These are phyloP conservation scores for Eurois occulta DNA, from an alignment of 2,888 invertebrate genomes.

Conservation along the genomic window DNA sequence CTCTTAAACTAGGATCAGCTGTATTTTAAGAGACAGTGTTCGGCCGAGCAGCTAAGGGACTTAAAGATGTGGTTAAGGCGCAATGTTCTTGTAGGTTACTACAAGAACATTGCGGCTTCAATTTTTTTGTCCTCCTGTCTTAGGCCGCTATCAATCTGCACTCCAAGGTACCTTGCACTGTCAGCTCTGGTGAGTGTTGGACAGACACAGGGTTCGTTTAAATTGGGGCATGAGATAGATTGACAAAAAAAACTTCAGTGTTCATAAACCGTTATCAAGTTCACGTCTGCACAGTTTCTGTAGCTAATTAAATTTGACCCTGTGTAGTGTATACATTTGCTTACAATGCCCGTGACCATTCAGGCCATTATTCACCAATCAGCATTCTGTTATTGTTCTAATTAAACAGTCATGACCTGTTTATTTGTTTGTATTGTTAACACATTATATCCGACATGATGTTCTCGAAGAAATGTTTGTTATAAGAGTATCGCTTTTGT, in stretches of 20 bases:
- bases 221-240: no score
- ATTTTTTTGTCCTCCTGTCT: no score
- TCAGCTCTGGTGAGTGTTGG: no score
- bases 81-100: no score
- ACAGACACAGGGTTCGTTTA: no score
- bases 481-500: constrained; percentile 38
- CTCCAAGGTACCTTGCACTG: no score
- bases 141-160: no score
- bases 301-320: background rate
- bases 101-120: no score
- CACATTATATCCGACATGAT: constrained; percentile 35
- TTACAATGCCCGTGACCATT: constrained; percentile 36
- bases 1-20: no score
- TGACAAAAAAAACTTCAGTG: background rate
- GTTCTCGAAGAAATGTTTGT: constrained; percentile 46
- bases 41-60: no score
- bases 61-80: no score
- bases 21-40: no score
- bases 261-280: background rate
- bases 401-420: constrained; percentile 55
- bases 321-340: constrained; percentile 26
- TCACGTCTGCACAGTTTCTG: background rate
- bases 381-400: constrained; percentile 63
- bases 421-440: constrained; percentile 56
- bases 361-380: constrained; percentile 45